Conservation (phyloP, 2,113 vertebrate genomes). For the Pao palembangensis region DNA sequence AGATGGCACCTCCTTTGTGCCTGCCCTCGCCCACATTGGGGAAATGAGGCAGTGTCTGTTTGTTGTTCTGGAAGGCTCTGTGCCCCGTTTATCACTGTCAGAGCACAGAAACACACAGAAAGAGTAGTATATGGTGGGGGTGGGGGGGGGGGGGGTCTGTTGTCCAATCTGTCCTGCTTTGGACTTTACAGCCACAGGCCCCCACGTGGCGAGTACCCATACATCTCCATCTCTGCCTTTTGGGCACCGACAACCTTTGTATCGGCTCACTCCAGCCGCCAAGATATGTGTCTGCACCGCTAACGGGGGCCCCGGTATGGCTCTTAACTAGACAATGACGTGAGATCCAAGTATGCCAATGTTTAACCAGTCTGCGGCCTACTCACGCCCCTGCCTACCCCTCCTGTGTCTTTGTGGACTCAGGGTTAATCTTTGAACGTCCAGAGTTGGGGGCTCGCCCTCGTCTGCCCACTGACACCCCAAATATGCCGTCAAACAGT, state of each 20-base stretch:
- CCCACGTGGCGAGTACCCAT: conserved; percentile 65
- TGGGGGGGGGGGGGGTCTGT: conserved; percentile 16
- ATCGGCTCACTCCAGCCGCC: conserved; percentile 64
- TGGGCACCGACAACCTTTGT: conserved; percentile 62
- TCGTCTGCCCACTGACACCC: conserved; percentile 51
- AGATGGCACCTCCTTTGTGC: conserved; percentile 70
- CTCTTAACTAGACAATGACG: conserved; percentile 72
- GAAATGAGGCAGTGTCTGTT: conserved; percentile 74
- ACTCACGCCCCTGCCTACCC: conserved; percentile 54
- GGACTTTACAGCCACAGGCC: conserved; percentile 56
- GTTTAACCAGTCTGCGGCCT: conserved; percentile 67
- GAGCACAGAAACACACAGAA: conserved; percentile 47
- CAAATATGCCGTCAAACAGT: conserved; percentile 70
- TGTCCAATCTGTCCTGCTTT: conserved; percentile 68
- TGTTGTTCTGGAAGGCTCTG: conserved; percentile 63
- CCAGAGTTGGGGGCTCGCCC: conserved; percentile 27
- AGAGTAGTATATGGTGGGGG: conserved; percentile 20
- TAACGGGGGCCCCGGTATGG: conserved; percentile 45
- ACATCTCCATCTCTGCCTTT: conserved; percentile 69
- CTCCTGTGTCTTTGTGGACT: conserved; percentile 59
- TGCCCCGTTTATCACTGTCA: conserved; percentile 71
- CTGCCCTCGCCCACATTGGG: conserved; percentile 71
- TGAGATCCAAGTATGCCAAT: conserved; percentile 57
- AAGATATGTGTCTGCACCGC: conserved; percentile 59
- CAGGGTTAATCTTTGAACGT: conserved; percentile 71